Percentiles rank a stretch among this genome's conserved stretches.
phyloP scores from a whole-genome alignment of 2,797 vertebrate genomes.

The Psittacula derbiana region DNA sequence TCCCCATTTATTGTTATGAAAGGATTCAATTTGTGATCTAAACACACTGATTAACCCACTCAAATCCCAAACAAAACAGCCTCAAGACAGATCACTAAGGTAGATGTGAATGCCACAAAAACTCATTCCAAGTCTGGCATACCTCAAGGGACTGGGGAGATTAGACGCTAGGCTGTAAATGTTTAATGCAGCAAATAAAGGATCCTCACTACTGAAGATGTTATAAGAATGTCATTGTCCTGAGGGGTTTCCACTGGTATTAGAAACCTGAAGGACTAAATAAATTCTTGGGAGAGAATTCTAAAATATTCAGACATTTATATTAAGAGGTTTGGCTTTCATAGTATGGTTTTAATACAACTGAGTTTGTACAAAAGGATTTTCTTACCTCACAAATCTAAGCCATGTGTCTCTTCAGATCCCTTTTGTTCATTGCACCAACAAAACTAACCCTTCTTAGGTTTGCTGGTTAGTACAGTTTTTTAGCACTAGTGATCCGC shows the following conservation, averaged over 20 bases:
- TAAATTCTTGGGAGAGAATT: not conserved
- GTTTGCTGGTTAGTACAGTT: not conserved
- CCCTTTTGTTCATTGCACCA: not conserved
- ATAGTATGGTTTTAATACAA: not conserved
- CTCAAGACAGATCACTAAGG: slow-evolving; percentile 26
- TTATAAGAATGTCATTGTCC: not conserved
- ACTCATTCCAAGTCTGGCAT: not conserved
- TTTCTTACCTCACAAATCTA: not conserved
- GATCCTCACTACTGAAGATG: not conserved
- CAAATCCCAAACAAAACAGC: slow-evolving; percentile 36
- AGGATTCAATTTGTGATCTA: slow-evolving; percentile 9
- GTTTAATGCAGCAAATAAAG: slow-evolving; percentile 46
- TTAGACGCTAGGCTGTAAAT: not conserved
- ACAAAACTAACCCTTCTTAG: not conserved
- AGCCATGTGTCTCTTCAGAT: not conserved
- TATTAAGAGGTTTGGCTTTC: not conserved
- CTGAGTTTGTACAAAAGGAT: not conserved
- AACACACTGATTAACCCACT: slow-evolving; percentile 15
- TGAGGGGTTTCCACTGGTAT: not conserved
- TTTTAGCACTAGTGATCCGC: not conserved
- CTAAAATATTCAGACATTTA: not conserved
- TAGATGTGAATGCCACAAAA: slow-evolving; percentile 31
- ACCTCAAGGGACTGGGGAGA: not conserved
- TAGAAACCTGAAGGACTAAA: not conserved
- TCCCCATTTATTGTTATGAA: not conserved